phyloP scores from a whole-genome alignment of 2,797 vertebrate species.

The Onychomys torridus region DNA sequence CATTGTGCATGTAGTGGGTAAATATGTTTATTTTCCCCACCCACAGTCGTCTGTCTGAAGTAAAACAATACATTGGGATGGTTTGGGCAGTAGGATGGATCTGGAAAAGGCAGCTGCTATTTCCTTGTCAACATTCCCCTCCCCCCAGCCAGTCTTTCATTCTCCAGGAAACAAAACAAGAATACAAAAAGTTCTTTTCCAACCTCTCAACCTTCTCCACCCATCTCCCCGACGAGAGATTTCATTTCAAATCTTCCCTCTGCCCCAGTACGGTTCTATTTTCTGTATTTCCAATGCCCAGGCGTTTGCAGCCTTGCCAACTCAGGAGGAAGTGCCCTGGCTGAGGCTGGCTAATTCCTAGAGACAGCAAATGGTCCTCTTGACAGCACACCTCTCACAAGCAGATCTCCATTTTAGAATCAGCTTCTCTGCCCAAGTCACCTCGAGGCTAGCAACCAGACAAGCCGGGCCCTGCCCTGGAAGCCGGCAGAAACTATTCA shows the following conservation, averaged over 20 bases:
- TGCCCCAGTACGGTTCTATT: background rate
- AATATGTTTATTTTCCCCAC: constrained; percentile 71
- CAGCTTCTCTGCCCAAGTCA: background rate
- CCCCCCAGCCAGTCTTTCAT: background rate
- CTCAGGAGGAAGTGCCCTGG: background rate
- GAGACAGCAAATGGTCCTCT: background rate
- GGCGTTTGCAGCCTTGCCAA: background rate
- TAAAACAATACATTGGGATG: constrained; percentile 15
- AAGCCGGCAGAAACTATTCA: background rate
- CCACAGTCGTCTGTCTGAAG: constrained; percentile 4
- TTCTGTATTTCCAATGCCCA: background rate
- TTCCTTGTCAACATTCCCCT: background rate
- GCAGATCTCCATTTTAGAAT: background rate
- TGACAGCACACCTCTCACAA: background rate
- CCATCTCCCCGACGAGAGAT: background rate
- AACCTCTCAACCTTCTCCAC: background rate
- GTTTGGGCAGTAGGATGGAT: background rate
- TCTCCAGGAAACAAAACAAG: background rate
- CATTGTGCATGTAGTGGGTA: constrained; percentile 51
- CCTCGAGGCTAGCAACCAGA: background rate
- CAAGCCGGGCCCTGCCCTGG: rapidly evolving
- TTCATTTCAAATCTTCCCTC: background rate
- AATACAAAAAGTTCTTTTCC: background rate
- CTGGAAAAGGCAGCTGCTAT: background rate
- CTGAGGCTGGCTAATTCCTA: background rate